Evolutionary conservation across 2,888 invertebrate genomes (phyloP), one percentile per base, ranked within the genome.

Genomic region (Hydriomena furcata): DNA sequence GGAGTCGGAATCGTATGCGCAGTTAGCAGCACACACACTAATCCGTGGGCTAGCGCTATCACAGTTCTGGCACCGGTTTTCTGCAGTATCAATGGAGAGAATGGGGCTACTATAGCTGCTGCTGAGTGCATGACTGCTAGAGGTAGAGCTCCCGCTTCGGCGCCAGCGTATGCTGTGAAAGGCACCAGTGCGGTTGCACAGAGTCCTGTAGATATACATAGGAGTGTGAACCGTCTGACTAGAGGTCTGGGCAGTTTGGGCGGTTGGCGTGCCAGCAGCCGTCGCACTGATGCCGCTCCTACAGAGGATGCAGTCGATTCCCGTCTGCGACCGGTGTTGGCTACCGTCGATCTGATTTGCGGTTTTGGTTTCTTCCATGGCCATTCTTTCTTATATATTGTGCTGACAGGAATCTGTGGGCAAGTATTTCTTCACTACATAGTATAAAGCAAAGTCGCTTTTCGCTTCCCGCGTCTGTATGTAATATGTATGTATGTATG

Each of bases 261-360:
- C 0, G 90, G 88, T 23, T 79, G 87, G 25, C 86, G 64, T 0
- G 94, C 93, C 42, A 96, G 92, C 7, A 96, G 87, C 0, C 95
- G 92, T 2, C 95, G 91, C 6, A 96, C 95, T 0, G 96, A 96
- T 0, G 94, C 94, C 0, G 95, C 94, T 1, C 95, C 95, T 21
- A 95, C 93, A 0, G 94, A 94, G 37, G 94, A 94, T 17, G 93
- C 93, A 43, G 93, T 91, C 0, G 95, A 95, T 66, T 95, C 95
- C 8, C 94, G 88, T 1, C 94, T 89, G 2, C 93, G 86, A 5
- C 77, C 73, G 1, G 72, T 68, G 7, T 65, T 60, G 4, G 64
- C 61, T 5, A 58, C 65, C 1, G 72, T 54, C 1, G 70, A 63
- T 42, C 78, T 69, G 7, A 65, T 62, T 0, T 79, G 75, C 8